These are phyloP conservation scores for Lasiurus borealis DNA, from an alignment of 2,113 vertebrate genomes.

Conservation along the genomic window DNA sequence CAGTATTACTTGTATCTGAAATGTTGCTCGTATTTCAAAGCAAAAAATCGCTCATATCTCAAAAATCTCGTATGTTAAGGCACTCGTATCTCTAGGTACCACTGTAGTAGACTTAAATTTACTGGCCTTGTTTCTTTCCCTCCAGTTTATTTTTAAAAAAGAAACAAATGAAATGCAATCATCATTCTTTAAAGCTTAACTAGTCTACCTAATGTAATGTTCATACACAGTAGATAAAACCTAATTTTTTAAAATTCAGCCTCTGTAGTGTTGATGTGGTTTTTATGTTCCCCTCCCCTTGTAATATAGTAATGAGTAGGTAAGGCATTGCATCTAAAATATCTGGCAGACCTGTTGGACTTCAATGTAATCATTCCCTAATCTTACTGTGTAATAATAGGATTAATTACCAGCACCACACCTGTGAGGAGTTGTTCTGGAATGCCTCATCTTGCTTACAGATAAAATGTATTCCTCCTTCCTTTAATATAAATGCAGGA, in stretches of 20 bases:
- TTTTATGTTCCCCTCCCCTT: neutral
- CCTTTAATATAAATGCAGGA: neutral
- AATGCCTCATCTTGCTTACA: neutral
- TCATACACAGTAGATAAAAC: neutral
- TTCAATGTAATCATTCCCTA: slow-evolving; percentile 64
- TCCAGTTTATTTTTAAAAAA: slow-evolving; percentile 3
- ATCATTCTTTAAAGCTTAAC: neutral
- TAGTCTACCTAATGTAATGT: neutral
- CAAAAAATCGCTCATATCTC: no score
- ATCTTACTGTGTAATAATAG: slow-evolving; percentile 12
- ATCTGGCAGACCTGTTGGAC: slow-evolving; percentile 74
- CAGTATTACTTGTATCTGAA: no score
- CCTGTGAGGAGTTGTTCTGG: slow-evolving; percentile 27
- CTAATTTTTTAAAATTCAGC: neutral
- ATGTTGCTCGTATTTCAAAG: no score
- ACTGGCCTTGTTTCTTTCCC: neutral
- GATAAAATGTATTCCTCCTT: neutral
- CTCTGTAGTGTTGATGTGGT: neutral
- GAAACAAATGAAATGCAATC: slow-evolving; percentile 15
- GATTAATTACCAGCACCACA: slow-evolving; percentile 38
- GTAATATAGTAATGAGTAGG: slow-evolving; percentile 9
- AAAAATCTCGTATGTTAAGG: no score
- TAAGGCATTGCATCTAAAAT: slow-evolving; percentile 34
- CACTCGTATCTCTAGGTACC: no score
- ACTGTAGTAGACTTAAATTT: slow-evolving; percentile 20